These are phyloP conservation scores for Nomada goodeniana DNA, from an alignment of 2,888 invertebrate species.

Conservation along the genomic window DNA sequence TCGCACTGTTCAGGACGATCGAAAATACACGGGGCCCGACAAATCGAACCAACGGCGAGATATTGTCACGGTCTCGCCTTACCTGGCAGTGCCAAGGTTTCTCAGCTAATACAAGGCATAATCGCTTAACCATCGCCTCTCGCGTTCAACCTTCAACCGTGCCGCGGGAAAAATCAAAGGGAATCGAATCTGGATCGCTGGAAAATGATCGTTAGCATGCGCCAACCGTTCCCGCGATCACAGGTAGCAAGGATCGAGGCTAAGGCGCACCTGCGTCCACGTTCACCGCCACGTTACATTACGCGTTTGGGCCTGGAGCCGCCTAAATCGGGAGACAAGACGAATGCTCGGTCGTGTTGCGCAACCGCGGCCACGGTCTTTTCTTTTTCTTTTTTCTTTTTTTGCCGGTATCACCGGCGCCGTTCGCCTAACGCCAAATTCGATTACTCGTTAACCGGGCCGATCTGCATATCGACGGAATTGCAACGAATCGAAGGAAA, in stretches of 20 bases:
- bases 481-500: not conserved
- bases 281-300: conserved; percentile 40
- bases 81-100: conserved; percentile 66
- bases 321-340: conserved; percentile 48
- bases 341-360: conserved; percentile 30
- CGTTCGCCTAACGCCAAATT: conserved; percentile 58
- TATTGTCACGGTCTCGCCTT: conserved; percentile 57
- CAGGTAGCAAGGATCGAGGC: conserved; percentile 43
- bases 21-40: not conserved
- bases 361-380: conserved; percentile 14
- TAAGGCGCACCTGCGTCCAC: conserved; percentile 60
- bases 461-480: conserved; percentile 52
- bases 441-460: conserved; percentile 56
- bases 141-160: conserved; percentile 22
- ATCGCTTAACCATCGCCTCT: conserved; percentile 54
- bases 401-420: conserved; percentile 4
- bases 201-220: conserved; percentile 64
- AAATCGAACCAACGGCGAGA: not conserved
- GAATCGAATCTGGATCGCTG: conserved; percentile 65
- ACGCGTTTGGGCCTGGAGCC: conserved; percentile 53
- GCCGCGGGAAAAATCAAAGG: conserved; percentile 71
- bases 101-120: conserved; percentile 60
- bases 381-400: conserved; percentile 25
- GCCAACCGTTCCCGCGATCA: conserved; percentile 44
- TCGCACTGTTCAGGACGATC: not conserved